These are phyloP conservation scores for Hypocryptadius cinnamomeus DNA, from an alignment of 2,113 vertebrate species.

Conservation along the genomic window DNA sequence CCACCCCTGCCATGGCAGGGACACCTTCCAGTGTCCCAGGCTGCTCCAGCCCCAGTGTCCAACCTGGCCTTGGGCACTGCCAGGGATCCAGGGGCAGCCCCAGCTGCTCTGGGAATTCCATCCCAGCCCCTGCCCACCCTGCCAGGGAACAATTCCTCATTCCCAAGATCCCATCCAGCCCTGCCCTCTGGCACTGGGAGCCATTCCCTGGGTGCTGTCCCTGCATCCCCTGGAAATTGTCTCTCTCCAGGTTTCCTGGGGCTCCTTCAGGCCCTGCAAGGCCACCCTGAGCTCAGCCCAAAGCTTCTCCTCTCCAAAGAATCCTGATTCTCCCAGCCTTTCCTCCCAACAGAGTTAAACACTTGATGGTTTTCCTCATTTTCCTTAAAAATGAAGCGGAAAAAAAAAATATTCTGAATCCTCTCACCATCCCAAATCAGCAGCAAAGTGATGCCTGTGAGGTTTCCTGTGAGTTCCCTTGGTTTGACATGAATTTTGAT, in stretches of 20 bases:
- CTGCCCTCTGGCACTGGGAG: neutral
- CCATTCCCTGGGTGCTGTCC: neutral
- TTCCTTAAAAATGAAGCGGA: neutral
- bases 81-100: neutral
- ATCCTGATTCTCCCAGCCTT: neutral
- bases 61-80: neutral
- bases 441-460: neutral
- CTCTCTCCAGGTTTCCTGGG: fast-evolving
- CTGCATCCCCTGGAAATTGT: fast-evolving
- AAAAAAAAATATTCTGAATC: fast-evolving
- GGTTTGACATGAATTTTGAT: neutral
- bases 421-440: neutral
- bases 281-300: fast-evolving
- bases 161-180: fast-evolving
- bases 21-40: neutral
- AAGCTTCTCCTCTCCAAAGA: neutral
- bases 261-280: neutral
- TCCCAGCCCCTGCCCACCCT: fast-evolving
- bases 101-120: neutral
- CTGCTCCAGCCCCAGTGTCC: neutral
- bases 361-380: neutral
- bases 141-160: neutral
- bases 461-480: neutral
- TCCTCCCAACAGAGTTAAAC: neutral
- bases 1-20: no score